Evolutionary conservation across 2,797 vertebrate species (phyloP), one percentile per base, ranked within the genome.

Genomic region (Benthosema pterotum): DNA sequence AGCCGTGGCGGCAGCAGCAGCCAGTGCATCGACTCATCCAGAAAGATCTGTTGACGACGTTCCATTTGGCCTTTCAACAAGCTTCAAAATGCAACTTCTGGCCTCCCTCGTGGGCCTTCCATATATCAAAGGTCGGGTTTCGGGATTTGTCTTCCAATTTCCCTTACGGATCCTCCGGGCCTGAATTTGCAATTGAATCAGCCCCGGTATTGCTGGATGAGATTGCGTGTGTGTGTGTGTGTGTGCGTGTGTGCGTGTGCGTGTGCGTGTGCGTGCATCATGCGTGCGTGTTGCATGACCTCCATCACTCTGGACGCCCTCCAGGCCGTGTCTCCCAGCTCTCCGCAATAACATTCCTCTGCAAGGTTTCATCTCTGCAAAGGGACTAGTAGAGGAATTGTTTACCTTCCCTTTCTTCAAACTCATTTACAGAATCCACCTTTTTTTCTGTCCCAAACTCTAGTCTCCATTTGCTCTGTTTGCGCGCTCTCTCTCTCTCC

Each of bases 121-220:
- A 14, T 82, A 68, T 45, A 63, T 76, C 65, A 70, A 3, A 16
- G 52, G 58, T 65, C n/a, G n/a, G n/a, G 67, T 56, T 62, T 51
- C 4, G 2, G 66, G 38, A 52, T 55, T 53, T 15, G 5, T 63
- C 52, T 61, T n/a, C 56, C 74, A 72, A 85, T 78, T 68, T 69
- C 69, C 13, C 52, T 63, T 28, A 19, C 67, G 62, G 62, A 56
- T 50, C 78, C 76, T 57, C 75, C 75, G 16, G 78, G 79, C 67
- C 53, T 64, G 64, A 71, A 58, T 48, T 61, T 77, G 4, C 82
- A 77, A 91, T 79, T 73, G 74, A 79, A 79, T 89, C 79, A 80
- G 67, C 28, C 28, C 62, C 63, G 69, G 72, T 71, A 78, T 79
- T 84, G 22, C 22, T 25, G 71, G 65, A 47, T 75, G 71, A 58